Base-by-base conservation (phyloP, 92 coral and sea anemone genomes). In the Desmophyllum pertusum region DNA sequence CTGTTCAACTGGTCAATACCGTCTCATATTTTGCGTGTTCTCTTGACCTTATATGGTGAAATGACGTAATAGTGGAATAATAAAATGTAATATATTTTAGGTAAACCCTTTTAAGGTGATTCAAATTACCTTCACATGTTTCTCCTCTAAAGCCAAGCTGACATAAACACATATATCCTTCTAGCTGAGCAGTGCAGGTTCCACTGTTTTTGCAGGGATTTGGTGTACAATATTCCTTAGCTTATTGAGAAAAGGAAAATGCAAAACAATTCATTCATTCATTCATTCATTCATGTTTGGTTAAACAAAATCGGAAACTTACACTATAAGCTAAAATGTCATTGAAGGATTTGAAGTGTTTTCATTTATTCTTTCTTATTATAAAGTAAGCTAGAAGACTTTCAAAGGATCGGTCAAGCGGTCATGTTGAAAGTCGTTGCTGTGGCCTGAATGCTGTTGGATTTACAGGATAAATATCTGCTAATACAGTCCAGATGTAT, bases 191-290 rank as follows among this genome's bases (percentile, higher is more conserved):
- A 8, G 67, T 88, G 64, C 99, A 96, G 11, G 90, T 82, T 36
- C 98, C 99, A 37, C 88, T 94, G 40, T 93, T 90, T 79, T 81
- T 91, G 81, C 99, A 96, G 27, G 99, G 99, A 61, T 96, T 96
- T 7, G 99, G 99, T 19, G 86, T 92, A 73, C 99, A 96, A 53
- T 84, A 91, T 65, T 96, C 90, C 48, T 86, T 89, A 55, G 80
- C 99, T 94, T 78, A 19, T 79, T 29, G 61, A 37, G 27, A 73
- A n/a, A 33, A 15, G 50, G 25, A 17, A 81, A 38, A 25, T 0
- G 4, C 21, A 52, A 57, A 57, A 2, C 13, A n/a, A n/a, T n/a
- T n/a, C n/a, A n/a, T n/a, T n/a, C n/a, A n/a, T n/a, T n/a, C n/a
- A n/a, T n/a, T n/a, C n/a, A n/a, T n/a, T n/a, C n/a, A n/a, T n/a